A percentile compares a stretch with the other conserved stretches of the same genome.
These are phyloP conservation scores for Sinocyclocheilus anophthalmus DNA, from an alignment of 2,113 vertebrate genomes.

Conservation along the genomic window DNA sequence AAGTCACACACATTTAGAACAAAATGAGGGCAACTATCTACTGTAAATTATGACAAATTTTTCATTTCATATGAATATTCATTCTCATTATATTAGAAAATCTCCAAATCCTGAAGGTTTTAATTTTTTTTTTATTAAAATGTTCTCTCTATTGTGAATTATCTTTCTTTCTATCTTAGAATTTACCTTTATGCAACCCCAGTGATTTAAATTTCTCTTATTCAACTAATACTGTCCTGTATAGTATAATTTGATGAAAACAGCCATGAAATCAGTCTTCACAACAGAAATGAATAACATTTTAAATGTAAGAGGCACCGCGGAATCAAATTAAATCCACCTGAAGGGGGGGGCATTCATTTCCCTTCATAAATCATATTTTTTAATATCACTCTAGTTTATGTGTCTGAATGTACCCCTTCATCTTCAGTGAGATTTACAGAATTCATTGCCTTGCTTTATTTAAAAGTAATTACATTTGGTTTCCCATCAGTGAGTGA, in stretches of 20 bases:
- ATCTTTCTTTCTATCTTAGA: neutral
- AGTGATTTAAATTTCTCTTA: neutral
- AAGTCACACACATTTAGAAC: neutral
- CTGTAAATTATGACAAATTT: neutral
- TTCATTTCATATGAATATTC: neutral
- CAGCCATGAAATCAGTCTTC: neutral
- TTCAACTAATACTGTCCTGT: neutral
- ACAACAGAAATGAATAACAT: neutral
- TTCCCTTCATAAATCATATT: too few relatives aligned
- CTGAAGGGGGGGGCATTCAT: too few relatives aligned
- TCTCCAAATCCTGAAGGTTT: neutral
- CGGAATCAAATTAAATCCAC: too few relatives aligned
- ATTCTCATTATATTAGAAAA: neutral
- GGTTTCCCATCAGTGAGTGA: too few relatives aligned
- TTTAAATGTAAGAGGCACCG: too few relatives aligned
- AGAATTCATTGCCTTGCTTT: too few relatives aligned
- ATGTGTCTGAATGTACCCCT: too few relatives aligned
- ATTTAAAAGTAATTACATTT: too few relatives aligned
- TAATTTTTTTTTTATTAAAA: too few relatives aligned
- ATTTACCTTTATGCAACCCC: neutral
- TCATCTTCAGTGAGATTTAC: too few relatives aligned
- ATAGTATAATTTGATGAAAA: neutral
- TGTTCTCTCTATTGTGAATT: neutral
- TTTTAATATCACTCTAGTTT: too few relatives aligned
- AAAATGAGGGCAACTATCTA: neutral